These are phyloP conservation scores for Ptilonorhynchus violaceus DNA, from an alignment of 2,113 vertebrate genomes.

Conservation along the genomic window DNA sequence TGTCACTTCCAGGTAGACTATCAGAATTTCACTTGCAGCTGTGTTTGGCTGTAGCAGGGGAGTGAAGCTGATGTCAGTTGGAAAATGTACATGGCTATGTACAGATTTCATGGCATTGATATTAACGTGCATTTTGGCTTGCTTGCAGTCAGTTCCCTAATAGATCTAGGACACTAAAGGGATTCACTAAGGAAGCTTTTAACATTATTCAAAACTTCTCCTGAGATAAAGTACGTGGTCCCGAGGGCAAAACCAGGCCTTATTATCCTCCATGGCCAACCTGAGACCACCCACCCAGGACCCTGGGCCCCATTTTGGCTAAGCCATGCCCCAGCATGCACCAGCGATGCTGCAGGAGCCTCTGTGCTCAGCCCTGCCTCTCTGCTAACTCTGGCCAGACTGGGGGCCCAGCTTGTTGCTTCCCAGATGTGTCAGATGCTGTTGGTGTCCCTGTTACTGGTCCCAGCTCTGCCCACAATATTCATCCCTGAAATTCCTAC, in stretches of 20 bases:
- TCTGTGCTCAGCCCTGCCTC: background rate
- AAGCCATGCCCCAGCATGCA: background rate
- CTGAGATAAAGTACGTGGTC: background rate
- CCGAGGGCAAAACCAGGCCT: background rate
- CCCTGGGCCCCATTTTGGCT: background rate
- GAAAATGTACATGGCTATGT: background rate
- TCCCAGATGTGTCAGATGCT: background rate
- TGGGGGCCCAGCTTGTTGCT: background rate
- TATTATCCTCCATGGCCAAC: background rate
- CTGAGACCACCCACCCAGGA: background rate
- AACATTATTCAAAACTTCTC: background rate
- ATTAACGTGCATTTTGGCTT: background rate
- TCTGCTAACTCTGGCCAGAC: background rate
- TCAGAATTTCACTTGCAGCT: background rate
- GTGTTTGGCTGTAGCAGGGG: background rate
- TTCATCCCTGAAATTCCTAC: background rate
- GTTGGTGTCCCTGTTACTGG: background rate
- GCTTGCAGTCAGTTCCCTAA: background rate
- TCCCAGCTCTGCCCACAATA: background rate
- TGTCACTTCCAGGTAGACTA: background rate
- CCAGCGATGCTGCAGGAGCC: background rate
- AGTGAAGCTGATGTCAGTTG: background rate
- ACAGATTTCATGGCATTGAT: background rate
- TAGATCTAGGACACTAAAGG: background rate
- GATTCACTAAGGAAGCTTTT: background rate